These are phyloP conservation scores for Girardinichthys multiradiatus DNA, from an alignment of 2,113 vertebrate genomes.

Conservation along the genomic window DNA sequence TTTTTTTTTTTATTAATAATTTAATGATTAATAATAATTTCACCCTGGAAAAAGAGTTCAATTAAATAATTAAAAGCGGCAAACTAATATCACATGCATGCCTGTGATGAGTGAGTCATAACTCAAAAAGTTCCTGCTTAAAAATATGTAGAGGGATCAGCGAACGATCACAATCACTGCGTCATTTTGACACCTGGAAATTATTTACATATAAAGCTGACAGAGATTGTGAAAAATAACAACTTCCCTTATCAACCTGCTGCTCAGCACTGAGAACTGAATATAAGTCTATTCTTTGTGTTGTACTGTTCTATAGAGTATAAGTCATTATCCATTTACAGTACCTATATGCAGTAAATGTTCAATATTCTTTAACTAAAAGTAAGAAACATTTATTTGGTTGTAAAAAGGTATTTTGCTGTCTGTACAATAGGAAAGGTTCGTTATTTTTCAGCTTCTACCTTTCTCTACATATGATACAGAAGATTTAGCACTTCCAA, in stretches of 20 bases:
- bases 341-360: neutral
- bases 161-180: neutral
- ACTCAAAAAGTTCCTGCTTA: too few relatives aligned
- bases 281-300: neutral
- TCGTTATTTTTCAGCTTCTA: too few relatives aligned
- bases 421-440: neutral
- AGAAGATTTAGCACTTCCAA: too few relatives aligned
- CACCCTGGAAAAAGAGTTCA: too few relatives aligned
- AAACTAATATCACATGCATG: too few relatives aligned
- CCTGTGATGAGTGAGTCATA: too few relatives aligned
- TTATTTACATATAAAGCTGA: neutral
- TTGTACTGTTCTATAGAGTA: neutral
- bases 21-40: too few relatives aligned
- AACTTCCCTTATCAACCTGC: slow-evolving; percentile 2
- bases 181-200: neutral
- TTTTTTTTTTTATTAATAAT: too few relatives aligned
- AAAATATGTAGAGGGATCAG: neutral
- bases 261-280: slow-evolving; percentile 4
- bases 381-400: neutral
- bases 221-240: neutral
- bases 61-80: too few relatives aligned
- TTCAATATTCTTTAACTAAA: neutral
- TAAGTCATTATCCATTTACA: neutral
- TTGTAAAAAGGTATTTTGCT: neutral
- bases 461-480: too few relatives aligned